Base-by-base conservation (phyloP, 1,140 invertebrate species). In the Palaemon carinicauda region DNA sequence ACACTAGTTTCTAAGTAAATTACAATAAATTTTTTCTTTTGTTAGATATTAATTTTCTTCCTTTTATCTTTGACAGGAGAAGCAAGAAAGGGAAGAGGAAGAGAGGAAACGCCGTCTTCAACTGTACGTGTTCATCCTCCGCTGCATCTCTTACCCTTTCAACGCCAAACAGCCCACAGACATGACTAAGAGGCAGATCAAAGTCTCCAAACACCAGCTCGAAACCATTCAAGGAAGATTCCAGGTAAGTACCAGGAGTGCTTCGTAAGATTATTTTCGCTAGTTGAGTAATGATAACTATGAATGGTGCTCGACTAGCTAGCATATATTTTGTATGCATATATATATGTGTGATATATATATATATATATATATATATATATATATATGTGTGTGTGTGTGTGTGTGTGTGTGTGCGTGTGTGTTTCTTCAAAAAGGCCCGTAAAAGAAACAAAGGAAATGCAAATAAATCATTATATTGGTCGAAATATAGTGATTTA, bases 141-240 rank as follows among this genome's bases (percentile, higher is more conserved):
- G 98, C 91, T 99, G 98, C 92, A 95, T 99, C 91, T 97, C 98
- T 3, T 99, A 99, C 93, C 98, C 98, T 10, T 99, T 99, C 92
- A 99, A 99, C 93, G 97, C 98, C 7, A 99, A 99, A 92, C 98
- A 99, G 92, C 97, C 98, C 0, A 98, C 97, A 24, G 98, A 99
- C 91, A 97, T 99, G 97, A 97, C 96, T 19, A 94, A 95, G 90
- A 92, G 97, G 80, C 96, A 97, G 90, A 95, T 95, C 75, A 99
- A 99, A 94, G 96, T 99, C 78, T 98, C 96, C 41, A 97, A 98
- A 91, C 96, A 98, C 91, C 98, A 99, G 92, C 92, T 99, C 80
- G 97, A 99, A 91, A 96, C 96, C 69, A 97, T 99, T 29, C 82
- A 90, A 53, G 75, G 80, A 5, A 60, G 87, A 27, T 89, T 90